These are phyloP conservation scores for Anhinga rufa DNA, from an alignment of 2,113 vertebrate genomes.

Conservation along the genomic window DNA sequence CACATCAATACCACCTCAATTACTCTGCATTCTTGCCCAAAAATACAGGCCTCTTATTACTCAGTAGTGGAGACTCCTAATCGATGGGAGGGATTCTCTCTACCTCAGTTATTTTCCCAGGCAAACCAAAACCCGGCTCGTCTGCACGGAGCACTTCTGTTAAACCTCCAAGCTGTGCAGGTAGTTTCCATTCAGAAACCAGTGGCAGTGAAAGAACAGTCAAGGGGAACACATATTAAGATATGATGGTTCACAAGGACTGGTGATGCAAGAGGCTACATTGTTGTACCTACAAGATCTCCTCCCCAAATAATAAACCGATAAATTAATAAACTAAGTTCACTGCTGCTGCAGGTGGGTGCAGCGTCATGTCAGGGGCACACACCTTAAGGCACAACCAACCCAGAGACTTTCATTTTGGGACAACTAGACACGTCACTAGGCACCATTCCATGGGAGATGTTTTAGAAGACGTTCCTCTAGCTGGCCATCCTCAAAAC, in stretches of 20 bases:
- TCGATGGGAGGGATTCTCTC: neutral
- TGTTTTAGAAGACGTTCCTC: neutral
- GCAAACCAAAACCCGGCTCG: neutral
- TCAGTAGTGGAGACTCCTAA: neutral
- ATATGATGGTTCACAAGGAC: neutral
- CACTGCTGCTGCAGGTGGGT: neutral
- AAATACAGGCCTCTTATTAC: neutral
- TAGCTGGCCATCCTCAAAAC: neutral
- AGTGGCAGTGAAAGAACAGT: neutral
- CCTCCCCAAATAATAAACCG: neutral
- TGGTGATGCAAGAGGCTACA: neutral
- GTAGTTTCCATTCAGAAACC: neutral
- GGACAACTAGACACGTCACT: neutral
- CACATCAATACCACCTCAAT: neutral
- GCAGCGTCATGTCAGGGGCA: too few species aligned
- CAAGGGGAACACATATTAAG: fast-evolving
- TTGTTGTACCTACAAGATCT: neutral
- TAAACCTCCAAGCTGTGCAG: neutral
- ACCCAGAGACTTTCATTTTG: neutral
- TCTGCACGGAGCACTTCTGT: neutral
- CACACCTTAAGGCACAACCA: fast-evolving
- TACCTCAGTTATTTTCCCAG: neutral
- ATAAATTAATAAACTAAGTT: neutral
- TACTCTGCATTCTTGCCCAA: neutral
- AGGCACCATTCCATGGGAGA: neutral